phyloP scores from a whole-genome alignment of 1,140 invertebrate species.

The Hypothenemus hampei region DNA sequence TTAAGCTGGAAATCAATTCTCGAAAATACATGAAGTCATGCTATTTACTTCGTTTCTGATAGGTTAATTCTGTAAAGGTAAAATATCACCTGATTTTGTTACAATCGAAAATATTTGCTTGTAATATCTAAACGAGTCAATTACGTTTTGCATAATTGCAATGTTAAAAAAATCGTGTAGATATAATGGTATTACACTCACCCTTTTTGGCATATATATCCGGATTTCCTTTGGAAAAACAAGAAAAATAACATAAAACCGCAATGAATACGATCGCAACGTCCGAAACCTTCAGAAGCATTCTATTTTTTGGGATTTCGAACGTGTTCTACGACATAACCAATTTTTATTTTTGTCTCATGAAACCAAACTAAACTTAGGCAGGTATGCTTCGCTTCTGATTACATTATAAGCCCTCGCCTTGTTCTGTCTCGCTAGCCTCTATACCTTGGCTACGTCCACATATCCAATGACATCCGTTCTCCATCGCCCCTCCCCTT shows the following conservation, averaged over 20 bases:
- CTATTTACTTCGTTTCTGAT: too few relatives aligned
- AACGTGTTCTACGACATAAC: constrained; percentile 40
- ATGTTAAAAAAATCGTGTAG: not conserved
- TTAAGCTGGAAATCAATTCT: too few relatives aligned
- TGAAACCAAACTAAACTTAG: constrained; percentile 5
- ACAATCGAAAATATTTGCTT: too few relatives aligned
- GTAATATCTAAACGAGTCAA: too few relatives aligned
- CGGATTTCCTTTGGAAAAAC: constrained; percentile 30
- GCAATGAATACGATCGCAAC: constrained; percentile 27
- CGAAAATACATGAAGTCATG: too few relatives aligned
- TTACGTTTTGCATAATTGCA: too few relatives aligned
- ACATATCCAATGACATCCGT: too few relatives aligned
- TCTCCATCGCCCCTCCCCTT: too few relatives aligned
- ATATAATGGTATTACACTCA: constrained; percentile 22
- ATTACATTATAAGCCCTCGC: constrained; percentile 26
- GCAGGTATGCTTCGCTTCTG: constrained; percentile 18
- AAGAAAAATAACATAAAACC: constrained; percentile 33
- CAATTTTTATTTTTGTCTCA: constrained; percentile 32
- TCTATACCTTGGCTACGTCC: constrained; percentile 27
- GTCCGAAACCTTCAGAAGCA: constrained; percentile 31
- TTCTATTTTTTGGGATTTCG: constrained; percentile 21
- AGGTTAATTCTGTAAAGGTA: constrained; percentile 7
- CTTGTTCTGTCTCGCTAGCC: constrained; percentile 14
- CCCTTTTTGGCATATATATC: constrained; percentile 29
- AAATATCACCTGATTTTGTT: constrained; percentile 18